phyloP scores from a whole-genome alignment of 2,888 invertebrate species.

The Myopa tessellatipennis region DNA sequence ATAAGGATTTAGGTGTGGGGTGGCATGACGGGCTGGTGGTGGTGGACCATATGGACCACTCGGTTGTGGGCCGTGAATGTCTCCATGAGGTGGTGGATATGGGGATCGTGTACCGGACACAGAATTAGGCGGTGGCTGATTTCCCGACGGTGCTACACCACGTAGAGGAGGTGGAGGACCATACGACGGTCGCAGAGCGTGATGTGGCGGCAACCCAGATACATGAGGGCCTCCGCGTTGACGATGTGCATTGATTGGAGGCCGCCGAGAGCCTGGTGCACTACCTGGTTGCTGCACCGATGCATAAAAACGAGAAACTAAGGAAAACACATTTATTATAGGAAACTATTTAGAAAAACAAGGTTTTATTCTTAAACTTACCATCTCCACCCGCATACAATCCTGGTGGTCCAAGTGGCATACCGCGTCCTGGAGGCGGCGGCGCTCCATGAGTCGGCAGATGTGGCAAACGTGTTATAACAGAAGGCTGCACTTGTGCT shows the following conservation, averaged over 20 bases:
- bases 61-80: conserved; percentile 53
- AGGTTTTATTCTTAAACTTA: conserved; percentile 40
- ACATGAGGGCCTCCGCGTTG: conserved; percentile 53
- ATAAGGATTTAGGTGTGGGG: conserved; percentile 64
- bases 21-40: conserved; percentile 62
- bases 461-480: conserved; percentile 74
- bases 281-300: conserved; percentile 49
- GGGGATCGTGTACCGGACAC: conserved; percentile 45
- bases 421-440: conserved; percentile 46
- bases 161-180: conserved; percentile 66
- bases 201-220: conserved; percentile 50
- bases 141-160: conserved; percentile 52
- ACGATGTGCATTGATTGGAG: conserved; percentile 47
- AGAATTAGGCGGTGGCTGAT: conserved; percentile 41
- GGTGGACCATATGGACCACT: conserved; percentile 53
- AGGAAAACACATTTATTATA: conserved; percentile 22
- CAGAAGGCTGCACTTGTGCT: conserved; percentile 69
- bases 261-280: conserved; percentile 39
- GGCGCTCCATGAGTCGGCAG: conserved; percentile 49
- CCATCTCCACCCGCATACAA: conserved; percentile 55
- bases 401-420: conserved; percentile 45
- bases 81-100: conserved; percentile 54
- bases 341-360: background rate
- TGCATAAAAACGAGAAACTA: conserved; percentile 59
- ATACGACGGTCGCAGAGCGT: conserved; percentile 61